These are phyloP conservation scores for Musca vetustissima DNA, from an alignment of 1,140 invertebrate species.

Conservation along the genomic window DNA sequence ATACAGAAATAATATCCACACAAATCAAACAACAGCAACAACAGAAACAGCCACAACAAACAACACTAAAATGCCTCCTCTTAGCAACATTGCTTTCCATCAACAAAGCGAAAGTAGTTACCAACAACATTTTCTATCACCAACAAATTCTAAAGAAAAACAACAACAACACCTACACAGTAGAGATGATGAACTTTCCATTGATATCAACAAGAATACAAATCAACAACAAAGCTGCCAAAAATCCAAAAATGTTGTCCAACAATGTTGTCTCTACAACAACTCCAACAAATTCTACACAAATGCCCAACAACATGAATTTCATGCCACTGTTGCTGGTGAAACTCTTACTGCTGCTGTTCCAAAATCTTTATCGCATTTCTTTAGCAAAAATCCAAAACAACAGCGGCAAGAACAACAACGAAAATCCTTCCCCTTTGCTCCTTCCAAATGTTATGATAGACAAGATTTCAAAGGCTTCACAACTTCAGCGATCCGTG, in stretches of 20 bases:
- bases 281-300: conserved; percentile 20
- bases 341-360: neutral
- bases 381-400: neutral
- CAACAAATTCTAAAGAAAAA: neutral
- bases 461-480: neutral
- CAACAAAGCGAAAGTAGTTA: conserved; percentile 23
- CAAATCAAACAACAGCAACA: conserved; percentile 27
- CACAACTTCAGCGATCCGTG: neutral
- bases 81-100: conserved; percentile 31
- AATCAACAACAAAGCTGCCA: conserved; percentile 34
- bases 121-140: conserved; percentile 36
- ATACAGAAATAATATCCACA: neutral
- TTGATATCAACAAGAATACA: conserved; percentile 21
- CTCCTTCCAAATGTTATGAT: neutral
- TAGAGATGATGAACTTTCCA: neutral
- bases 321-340: conserved; percentile 27
- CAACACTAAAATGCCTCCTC: neutral
- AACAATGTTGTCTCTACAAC: conserved; percentile 31
- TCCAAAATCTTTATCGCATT: neutral
- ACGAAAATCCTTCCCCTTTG: neutral
- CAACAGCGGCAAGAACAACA: conserved; percentile 16
- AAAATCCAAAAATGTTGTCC: conserved; percentile 28
- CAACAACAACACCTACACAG: neutral
- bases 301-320: conserved; percentile 21
- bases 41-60: conserved; percentile 24